A percentile compares a stretch with the other conserved stretches of the same genome.
Evolutionary conservation across 64 coral and sea anemone genomes (phyloP).

Genomic region (Pocillopora verrucosa): DNA sequence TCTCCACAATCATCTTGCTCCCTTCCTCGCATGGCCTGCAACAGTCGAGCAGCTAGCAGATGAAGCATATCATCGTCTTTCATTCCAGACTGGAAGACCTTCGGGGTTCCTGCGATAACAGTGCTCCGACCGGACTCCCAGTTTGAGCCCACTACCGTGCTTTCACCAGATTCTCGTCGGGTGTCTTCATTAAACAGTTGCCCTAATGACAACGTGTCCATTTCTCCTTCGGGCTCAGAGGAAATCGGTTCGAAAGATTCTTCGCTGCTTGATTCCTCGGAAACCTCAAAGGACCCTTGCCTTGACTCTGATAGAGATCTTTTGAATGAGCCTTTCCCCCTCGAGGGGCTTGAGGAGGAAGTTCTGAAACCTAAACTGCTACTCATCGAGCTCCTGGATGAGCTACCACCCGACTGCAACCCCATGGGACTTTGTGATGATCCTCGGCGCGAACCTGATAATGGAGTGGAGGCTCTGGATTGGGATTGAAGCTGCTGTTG

Average conservation of each 20-base stretch:
- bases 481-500: conserved; percentile 20
- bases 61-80: conserved; percentile 3
- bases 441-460: neutral
- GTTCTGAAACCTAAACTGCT: neutral
- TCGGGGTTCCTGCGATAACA: neutral
- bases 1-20: neutral
- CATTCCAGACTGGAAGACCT: neutral
- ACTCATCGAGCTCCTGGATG: conserved; percentile 1
- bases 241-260: neutral
- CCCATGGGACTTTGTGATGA: neutral
- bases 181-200: neutral
- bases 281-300: neutral
- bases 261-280: neutral
- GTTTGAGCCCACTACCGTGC: neutral
- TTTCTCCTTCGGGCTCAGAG: neutral
- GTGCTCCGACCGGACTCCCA: conserved; percentile 15
- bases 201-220: neutral
- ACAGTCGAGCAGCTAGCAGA: conserved; percentile 6
- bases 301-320: neutral
- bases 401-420: neutral
- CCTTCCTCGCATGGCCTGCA: neutral
- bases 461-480: neutral
- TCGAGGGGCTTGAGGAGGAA: neutral
- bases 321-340: neutral
- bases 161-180: neutral